These are phyloP conservation scores for Trissolcus basalis DNA, from an alignment of 1,140 invertebrate species.

Conservation along the genomic window DNA sequence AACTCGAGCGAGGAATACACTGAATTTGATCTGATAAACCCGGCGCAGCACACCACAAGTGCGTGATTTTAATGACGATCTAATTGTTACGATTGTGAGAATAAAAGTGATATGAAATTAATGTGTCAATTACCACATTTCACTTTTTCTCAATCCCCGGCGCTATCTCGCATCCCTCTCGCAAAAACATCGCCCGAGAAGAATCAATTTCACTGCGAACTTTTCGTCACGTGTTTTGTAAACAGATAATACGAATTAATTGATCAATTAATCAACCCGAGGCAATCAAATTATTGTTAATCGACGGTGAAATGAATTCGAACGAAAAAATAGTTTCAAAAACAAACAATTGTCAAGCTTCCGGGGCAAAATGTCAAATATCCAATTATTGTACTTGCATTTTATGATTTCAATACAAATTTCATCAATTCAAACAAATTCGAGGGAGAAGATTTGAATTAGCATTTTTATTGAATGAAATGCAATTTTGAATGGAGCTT, in stretches of 20 bases:
- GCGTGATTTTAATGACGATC: constrained; percentile 22
- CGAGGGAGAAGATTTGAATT: too few relatives aligned
- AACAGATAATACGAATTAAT: constrained; percentile 3
- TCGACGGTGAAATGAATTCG: neutral
- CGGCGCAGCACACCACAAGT: neutral
- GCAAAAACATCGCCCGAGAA: neutral
- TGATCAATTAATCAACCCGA: constrained; percentile 1
- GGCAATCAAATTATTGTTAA: neutral
- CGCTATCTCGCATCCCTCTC: neutral
- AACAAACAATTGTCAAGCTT: too few relatives aligned
- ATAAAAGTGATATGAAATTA: constrained; percentile 8
- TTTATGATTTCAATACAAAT: too few relatives aligned
- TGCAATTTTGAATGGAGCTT: neutral
- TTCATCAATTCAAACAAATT: too few relatives aligned
- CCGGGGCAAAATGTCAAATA: too few relatives aligned
- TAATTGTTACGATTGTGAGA: constrained; percentile 24
- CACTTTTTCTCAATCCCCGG: neutral
- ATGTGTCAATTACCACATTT: neutral
- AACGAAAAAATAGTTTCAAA: too few relatives aligned
- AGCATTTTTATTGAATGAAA: too few relatives aligned
- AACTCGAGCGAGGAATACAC: constrained; percentile 7
- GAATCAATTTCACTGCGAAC: neutral
- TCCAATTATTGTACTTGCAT: too few relatives aligned
- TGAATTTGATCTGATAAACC: constrained; percentile 3
- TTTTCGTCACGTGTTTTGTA: neutral